Evolutionary conservation across 2,113 vertebrate genomes (phyloP).

Genomic region (Burhinus oedicnemus): DNA sequence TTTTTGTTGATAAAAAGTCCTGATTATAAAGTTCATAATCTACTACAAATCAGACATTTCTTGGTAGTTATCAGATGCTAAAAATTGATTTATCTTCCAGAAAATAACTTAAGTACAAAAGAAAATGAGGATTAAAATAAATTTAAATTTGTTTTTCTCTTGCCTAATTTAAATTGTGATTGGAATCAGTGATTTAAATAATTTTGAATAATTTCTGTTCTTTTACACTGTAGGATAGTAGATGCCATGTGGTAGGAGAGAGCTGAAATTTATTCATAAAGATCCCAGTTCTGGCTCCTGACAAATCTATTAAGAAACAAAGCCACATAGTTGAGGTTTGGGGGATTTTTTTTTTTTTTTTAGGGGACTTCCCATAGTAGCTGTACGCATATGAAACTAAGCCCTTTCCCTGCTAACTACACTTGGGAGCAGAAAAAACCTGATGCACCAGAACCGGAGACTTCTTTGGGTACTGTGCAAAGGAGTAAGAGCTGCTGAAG

Average conservation of each 20-base stretch:
- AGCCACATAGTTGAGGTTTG: not conserved
- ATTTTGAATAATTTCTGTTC: conserved; percentile 28
- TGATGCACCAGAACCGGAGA: not conserved
- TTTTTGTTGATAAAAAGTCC: conserved; percentile 35
- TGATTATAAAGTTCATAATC: conserved; percentile 32
- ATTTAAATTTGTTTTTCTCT: conserved; percentile 57
- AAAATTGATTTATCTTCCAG: conserved; percentile 24
- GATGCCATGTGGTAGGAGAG: not conserved
- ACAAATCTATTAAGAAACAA: conserved; percentile 1
- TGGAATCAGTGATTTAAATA: conserved; percentile 58
- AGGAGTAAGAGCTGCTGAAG: not conserved
- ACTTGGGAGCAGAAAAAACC: not conserved
- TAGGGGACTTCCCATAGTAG: not conserved
- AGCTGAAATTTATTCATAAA: not conserved
- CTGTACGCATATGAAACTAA: accelerated
- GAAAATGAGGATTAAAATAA: conserved; percentile 35
- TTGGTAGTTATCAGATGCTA: conserved; percentile 35
- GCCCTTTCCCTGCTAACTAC: not conserved
- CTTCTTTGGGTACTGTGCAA: not conserved
- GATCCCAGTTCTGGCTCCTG: not conserved
- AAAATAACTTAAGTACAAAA: conserved; percentile 41
- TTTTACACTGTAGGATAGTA: not conserved
- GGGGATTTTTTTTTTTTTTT: not conserved
- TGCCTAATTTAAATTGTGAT: conserved; percentile 31
- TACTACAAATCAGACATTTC: conserved; percentile 28